Conservation (phyloP, 2,797 vertebrate species). For the Melanotaenia nigrans region DNA sequence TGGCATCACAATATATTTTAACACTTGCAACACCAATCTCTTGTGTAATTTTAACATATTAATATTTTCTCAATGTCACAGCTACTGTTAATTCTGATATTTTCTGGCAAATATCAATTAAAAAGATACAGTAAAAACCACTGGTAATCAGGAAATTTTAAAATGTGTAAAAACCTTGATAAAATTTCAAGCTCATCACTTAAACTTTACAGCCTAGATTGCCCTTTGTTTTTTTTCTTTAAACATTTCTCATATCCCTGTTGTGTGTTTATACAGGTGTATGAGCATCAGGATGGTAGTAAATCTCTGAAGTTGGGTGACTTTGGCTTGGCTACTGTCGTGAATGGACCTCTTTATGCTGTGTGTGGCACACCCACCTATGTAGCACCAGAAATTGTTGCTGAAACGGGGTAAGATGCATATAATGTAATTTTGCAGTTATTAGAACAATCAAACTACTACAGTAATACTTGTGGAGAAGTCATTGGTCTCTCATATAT, state of each 20-base stretch:
- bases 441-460: not conserved
- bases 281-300: constrained; percentile 94
- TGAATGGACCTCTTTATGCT: constrained; percentile 92
- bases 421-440: not conserved
- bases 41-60: too few species aligned
- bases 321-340: constrained; percentile 94
- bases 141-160: too few species aligned
- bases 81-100: too few species aligned
- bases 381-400: constrained; percentile 97
- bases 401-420: constrained; percentile 90
- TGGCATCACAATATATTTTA: too few species aligned
- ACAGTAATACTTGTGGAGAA: not conserved
- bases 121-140: too few species aligned
- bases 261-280: constrained; percentile 84
- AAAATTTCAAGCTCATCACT: not conserved
- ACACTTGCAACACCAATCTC: too few species aligned
- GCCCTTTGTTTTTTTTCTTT: not conserved
- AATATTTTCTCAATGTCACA: too few species aligned
- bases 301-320: constrained; percentile 95
- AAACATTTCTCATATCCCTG: not conserved
- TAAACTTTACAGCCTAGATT: not conserved
- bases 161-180: too few species aligned
- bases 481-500: not conserved
- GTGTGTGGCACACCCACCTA: constrained; percentile 98
- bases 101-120: too few species aligned